Evolutionary conservation across 2,888 invertebrate genomes (phyloP).

Genomic region (Alloplasta piceator): DNA sequence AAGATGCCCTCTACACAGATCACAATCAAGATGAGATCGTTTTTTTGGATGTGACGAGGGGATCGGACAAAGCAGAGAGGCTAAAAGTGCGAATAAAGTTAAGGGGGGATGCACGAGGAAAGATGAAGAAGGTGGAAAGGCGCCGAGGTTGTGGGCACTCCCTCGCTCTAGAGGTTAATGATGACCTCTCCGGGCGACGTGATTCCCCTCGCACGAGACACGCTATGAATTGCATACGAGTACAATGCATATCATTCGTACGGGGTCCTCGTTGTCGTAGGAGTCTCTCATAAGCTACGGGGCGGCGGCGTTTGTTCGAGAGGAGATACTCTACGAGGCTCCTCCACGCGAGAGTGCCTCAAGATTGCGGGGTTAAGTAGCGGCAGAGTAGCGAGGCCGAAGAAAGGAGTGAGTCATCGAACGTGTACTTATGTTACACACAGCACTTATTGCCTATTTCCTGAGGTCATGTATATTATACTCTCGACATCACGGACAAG

Average conservation of each 20-base stretch:
- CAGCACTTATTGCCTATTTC: constrained; percentile 35
- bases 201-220: neutral
- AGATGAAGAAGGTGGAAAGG: neutral
- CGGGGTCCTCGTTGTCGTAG: constrained; percentile 21
- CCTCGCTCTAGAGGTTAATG: constrained; percentile 33
- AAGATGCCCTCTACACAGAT: neutral
- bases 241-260: neutral
- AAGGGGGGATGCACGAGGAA: neutral
- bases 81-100: neutral
- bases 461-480: constrained; percentile 27
- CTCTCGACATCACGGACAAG: constrained; percentile 7
- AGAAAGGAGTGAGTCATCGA: constrained; percentile 60
- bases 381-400: constrained; percentile 12
- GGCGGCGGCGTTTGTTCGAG: constrained; percentile 1
- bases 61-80: neutral
- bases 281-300: neutral
- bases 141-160: constrained; percentile 16
- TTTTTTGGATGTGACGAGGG: too few species aligned
- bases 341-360: constrained; percentile 5
- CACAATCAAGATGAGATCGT: too few species aligned
- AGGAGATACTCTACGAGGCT: neutral
- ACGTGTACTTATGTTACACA: constrained; percentile 26
- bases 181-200: constrained; percentile 20
- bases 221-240: neutral
- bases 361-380: constrained; percentile 48